Percentiles rank a stretch among this genome's conserved stretches.
Evolutionary conservation across 2,888 invertebrate genomes (phyloP).

Genomic region (Drosophila ezoana): DNA sequence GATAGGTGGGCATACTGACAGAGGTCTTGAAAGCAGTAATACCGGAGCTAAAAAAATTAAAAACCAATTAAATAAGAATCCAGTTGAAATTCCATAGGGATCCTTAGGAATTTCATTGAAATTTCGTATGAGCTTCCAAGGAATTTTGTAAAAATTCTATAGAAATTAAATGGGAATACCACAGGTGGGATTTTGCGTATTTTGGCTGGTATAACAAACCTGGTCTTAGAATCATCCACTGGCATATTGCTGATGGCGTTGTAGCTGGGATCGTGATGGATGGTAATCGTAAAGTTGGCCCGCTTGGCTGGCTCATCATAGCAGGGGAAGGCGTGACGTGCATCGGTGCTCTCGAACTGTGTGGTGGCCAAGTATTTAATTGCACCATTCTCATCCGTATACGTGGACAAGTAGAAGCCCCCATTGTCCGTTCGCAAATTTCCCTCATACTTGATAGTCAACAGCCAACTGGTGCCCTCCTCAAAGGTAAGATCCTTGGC

Average conservation of each 20-base stretch:
- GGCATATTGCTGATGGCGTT: constrained; percentile 86
- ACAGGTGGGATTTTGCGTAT: not conserved
- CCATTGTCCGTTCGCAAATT: constrained; percentile 87
- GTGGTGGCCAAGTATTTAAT: constrained; percentile 87
- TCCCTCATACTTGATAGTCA: constrained; percentile 87
- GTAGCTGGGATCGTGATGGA: constrained; percentile 75
- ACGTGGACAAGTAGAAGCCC: constrained; percentile 88
- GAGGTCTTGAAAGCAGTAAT: constrained; percentile 85
- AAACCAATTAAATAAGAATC: not conserved
- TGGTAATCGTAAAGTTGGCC: constrained; percentile 86
- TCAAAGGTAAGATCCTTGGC: constrained; percentile 38
- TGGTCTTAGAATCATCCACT: constrained; percentile 35
- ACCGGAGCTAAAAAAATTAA: constrained; percentile 26
- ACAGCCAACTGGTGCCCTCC: constrained; percentile 84
- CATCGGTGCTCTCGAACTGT: constrained; percentile 89
- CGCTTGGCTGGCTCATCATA: constrained; percentile 90
- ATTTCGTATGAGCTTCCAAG: no score
- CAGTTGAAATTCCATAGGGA: not conserved
- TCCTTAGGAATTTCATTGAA: not conserved
- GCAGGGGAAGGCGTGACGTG: constrained; percentile 90
- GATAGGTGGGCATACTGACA: constrained; percentile 90
- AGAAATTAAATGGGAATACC: not conserved
- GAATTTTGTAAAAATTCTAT: no score
- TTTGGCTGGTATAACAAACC: constrained; percentile 29
- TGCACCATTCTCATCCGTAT: constrained; percentile 70